Evolutionary conservation across 1,140 invertebrate species (phyloP).

Genomic region (Bombus consobrinus): DNA sequence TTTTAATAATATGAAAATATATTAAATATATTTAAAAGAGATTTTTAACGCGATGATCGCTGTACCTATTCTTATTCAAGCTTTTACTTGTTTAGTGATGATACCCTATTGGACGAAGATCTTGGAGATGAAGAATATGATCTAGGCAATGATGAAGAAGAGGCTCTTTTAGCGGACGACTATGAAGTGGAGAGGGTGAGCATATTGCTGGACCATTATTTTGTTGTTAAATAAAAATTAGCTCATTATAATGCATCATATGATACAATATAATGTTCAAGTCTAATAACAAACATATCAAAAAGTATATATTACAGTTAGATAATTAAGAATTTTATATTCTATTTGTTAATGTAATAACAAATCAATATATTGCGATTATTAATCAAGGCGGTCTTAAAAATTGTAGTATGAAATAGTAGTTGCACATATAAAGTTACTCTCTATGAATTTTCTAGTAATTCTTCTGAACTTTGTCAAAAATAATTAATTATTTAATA

Average conservation of each 20-base stretch:
- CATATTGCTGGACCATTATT: conserved; percentile 72
- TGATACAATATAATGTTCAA: conserved; percentile 1
- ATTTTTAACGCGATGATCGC: neutral
- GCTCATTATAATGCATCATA: neutral
- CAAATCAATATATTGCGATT: neutral
- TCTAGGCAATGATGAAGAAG: conserved; percentile 82
- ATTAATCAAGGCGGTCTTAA: neutral
- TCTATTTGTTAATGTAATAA: neutral
- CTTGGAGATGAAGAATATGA: conserved; percentile 81
- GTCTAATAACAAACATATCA: neutral
- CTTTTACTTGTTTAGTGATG: conserved; percentile 74
- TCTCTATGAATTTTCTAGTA: neutral
- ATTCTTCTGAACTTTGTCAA: neutral
- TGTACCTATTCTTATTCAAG: neutral
- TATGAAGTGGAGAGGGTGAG: conserved; percentile 81
- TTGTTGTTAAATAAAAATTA: conserved; percentile 47
- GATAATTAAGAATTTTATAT: neutral
- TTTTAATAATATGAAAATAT: neutral
- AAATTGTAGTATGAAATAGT: neutral
- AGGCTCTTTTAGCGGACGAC: conserved; percentile 81
- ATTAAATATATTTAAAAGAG: neutral
- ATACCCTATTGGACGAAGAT: conserved; percentile 81
- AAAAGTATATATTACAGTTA: neutral
- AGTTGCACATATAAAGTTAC: neutral
- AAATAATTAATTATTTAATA: neutral